Conservation (phyloP, 2,113 vertebrate species). For the Pandion haliaetus region DNA sequence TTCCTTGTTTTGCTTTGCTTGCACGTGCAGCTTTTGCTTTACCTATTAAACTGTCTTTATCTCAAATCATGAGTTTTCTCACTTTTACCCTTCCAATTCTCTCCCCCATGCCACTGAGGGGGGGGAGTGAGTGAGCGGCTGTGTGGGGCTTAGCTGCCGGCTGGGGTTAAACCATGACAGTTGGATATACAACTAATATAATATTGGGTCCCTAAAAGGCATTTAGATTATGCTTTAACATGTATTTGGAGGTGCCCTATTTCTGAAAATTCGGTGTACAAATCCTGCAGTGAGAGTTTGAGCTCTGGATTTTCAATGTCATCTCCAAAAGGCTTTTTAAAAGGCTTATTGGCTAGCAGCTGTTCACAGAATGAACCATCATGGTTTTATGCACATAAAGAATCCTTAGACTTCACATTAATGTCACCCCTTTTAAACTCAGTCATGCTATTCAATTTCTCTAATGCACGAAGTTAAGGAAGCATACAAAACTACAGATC, state of each 20-base stretch:
- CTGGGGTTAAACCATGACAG: neutral
- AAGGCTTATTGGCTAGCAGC: constrained; percentile 17
- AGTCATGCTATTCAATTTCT: constrained; percentile 16
- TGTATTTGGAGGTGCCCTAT: neutral
- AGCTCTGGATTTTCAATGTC: neutral
- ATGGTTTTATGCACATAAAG: constrained; percentile 45
- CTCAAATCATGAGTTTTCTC: neutral
- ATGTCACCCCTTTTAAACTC: constrained; percentile 20
- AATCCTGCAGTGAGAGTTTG: neutral
- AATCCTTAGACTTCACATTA: constrained; percentile 28
- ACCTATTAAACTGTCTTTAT: neutral
- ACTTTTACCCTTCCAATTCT: neutral
- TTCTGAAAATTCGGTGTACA: neutral
- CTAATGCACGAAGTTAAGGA: neutral
- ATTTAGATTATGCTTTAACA: neutral
- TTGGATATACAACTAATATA: neutral
- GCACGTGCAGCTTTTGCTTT: neutral
- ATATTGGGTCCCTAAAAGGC: neutral
- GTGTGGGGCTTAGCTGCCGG: neutral
- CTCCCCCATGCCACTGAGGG: neutral
- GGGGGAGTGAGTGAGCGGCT: accelerated
- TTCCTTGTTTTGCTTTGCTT: neutral
- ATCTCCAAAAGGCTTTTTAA: neutral
- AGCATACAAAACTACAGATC: neutral
- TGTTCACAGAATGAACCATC: constrained; percentile 8